Evolutionary conservation across 2,113 vertebrate genomes (phyloP).

Genomic region (Todiramphus chloris): DNA sequence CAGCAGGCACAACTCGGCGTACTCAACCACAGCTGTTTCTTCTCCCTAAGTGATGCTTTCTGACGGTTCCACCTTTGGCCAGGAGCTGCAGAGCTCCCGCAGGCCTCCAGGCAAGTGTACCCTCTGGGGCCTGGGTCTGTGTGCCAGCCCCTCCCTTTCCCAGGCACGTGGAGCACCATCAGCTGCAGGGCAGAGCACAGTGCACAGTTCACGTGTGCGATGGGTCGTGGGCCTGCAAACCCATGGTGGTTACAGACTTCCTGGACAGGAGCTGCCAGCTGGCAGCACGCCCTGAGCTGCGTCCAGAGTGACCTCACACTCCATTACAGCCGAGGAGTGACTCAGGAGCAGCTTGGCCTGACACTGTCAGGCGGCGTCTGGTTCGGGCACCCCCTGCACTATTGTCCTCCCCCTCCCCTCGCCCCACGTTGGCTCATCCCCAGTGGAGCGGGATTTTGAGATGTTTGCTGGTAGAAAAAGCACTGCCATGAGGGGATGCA

Average conservation of each 20-base stretch:
- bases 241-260: neutral
- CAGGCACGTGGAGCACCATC: neutral
- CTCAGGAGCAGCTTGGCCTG: slow-evolving; percentile 59
- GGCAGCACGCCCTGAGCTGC: neutral
- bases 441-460: neutral
- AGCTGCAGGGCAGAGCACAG: neutral
- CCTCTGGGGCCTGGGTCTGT: neutral
- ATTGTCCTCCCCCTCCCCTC: neutral
- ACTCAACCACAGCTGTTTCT: neutral
- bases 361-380: slow-evolving; percentile 67
- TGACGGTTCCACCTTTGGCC: neutral
- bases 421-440: neutral
- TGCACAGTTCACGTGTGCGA: rapidly evolving
- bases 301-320: slow-evolving; percentile 62
- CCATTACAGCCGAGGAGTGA: slow-evolving; percentile 43
- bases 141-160: neutral
- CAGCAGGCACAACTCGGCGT: neutral
- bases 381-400: neutral
- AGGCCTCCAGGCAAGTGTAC: rapidly evolving
- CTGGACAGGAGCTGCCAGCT: slow-evolving; percentile 16
- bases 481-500: rapidly evolving
- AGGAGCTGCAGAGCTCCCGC: neutral
- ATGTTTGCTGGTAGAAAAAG: neutral
- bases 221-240: neutral
- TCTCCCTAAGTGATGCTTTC: neutral